Base-by-base conservation (phyloP, 2,113 vertebrate genomes). In the Laticauda laticaudata region DNA sequence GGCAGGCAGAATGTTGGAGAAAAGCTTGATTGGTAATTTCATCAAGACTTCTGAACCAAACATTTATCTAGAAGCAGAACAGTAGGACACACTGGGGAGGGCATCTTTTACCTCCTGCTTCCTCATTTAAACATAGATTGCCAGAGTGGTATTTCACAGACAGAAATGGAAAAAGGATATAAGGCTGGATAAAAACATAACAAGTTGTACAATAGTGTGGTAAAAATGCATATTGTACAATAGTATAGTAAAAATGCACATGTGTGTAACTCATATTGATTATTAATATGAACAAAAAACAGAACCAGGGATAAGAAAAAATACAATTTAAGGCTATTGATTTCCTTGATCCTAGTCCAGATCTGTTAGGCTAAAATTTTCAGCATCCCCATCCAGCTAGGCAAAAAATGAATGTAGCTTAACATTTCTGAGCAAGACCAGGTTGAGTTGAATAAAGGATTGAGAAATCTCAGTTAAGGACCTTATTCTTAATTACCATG, bases 11-110 rank as follows among this genome's bases (percentile, higher is more conserved):
- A 92, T 0, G 94, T 95, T 87, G 11, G 91, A 91, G 95, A 61
- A 94, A 87, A 96, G 95, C 97, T 95, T 96, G 95, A 93, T 96
- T 95, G 94, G 87, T 94, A 95, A 96, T 97, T 90, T 95, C 20
- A 20, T 91, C 94, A 94, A 96, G 93, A 96, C 94, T 97, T 97
- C 94, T 94, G 94, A 97, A 95, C 64, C 90, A 93, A 97, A 95
- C 96, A 91, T 94, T 95, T 93, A 92, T 95, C 93, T 93, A 95
- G 94, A 89, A 94, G 89, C 34, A 29, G 94, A 97, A 93, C 91
- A 96, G 95, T 59, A 88, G 69, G 93, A 94, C 55, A 96, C 92
- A 93, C 86, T 69, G 90, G 18, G 56, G 57, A 53, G 75, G 75
- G 54, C 20, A 81, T 81, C 34, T 81, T 81, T 34, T 20, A 39